Percentiles rank a stretch among this genome's conserved stretches.
Conservation (phyloP, 2,113 vertebrate species). For the Sinocyclocheilus grahami region DNA sequence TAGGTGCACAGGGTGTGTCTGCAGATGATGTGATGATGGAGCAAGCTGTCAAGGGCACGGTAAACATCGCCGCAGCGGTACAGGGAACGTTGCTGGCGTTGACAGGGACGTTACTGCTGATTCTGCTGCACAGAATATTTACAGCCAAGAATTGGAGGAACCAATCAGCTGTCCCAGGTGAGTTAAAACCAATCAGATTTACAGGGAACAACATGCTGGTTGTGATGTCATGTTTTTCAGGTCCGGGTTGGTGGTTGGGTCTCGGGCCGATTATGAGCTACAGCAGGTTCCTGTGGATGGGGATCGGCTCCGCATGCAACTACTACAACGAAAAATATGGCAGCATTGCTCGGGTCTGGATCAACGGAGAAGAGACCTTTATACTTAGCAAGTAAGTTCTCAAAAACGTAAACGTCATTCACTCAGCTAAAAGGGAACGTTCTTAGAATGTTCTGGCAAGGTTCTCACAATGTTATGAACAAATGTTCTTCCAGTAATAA, state of each 20-base stretch:
- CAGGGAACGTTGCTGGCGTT: constrained; percentile 54
- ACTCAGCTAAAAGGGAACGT: background rate
- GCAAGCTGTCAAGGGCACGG: constrained; percentile 66
- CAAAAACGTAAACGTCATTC: background rate
- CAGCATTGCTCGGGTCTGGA: constrained; percentile 91
- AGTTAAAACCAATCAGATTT: constrained; percentile 35
- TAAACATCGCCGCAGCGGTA: constrained; percentile 65
- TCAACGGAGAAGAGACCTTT: constrained; percentile 90
- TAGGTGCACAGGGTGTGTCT: constrained; percentile 5
- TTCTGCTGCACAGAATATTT: constrained; percentile 79
- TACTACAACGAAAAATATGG: constrained; percentile 94
- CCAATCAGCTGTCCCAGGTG: constrained; percentile 83
- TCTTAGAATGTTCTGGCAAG: too few relatives aligned
- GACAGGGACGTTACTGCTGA: constrained; percentile 73
- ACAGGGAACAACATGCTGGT: background rate
- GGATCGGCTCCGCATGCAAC: constrained; percentile 90
- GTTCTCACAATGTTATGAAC: background rate
- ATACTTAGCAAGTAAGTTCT: constrained; percentile 88
- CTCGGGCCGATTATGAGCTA: constrained; percentile 88
- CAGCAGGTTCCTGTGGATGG: constrained; percentile 87
- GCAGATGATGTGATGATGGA: constrained; percentile 61
- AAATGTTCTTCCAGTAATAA: too few relatives aligned
- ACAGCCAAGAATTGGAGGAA: constrained; percentile 72
- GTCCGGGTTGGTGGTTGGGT: constrained; percentile 87
- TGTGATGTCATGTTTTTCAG: constrained; percentile 66